Conservation (phyloP, 2,888 invertebrate species). For the Teleiodes luculella region DNA sequence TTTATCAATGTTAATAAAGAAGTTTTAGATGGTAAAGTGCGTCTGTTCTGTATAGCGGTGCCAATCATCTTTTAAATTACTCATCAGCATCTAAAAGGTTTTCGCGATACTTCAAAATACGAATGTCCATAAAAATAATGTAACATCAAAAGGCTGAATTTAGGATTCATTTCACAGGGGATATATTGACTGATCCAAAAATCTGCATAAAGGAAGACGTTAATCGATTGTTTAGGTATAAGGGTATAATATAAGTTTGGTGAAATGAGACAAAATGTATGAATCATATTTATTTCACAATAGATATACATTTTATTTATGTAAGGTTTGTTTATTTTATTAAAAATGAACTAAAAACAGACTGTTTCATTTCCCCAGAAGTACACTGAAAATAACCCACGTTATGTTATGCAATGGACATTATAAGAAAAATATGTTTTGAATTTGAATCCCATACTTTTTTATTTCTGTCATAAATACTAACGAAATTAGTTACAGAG, state of each 20-base stretch:
- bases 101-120: constrained; percentile 36
- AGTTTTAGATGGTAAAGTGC: constrained; percentile 29
- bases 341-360: background rate
- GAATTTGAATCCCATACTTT: too few species aligned
- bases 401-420: too few species aligned
- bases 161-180: constrained; percentile 28
- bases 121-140: constrained; percentile 46
- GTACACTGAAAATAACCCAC: too few species aligned
- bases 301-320: too few species aligned
- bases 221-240: constrained; percentile 36
- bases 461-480: too few species aligned
- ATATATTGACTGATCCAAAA: constrained; percentile 39
- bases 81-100: constrained; percentile 40
- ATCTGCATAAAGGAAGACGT: constrained; percentile 35
- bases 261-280: too few species aligned
- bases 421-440: too few species aligned
- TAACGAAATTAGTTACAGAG: too few species aligned
- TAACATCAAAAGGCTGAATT: constrained; percentile 38
- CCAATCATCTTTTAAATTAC: constrained; percentile 43
- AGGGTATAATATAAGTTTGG: constrained; percentile 34
- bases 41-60: constrained; percentile 39
- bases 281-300: too few species aligned
- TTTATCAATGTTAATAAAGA: constrained; percentile 9
- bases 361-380: background rate
- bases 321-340: too few species aligned